A percentile compares a stretch with the other conserved stretches of the same genome.
Conservation (phyloP, 2,797 vertebrate genomes). For the Micrastur ruficollis region DNA sequence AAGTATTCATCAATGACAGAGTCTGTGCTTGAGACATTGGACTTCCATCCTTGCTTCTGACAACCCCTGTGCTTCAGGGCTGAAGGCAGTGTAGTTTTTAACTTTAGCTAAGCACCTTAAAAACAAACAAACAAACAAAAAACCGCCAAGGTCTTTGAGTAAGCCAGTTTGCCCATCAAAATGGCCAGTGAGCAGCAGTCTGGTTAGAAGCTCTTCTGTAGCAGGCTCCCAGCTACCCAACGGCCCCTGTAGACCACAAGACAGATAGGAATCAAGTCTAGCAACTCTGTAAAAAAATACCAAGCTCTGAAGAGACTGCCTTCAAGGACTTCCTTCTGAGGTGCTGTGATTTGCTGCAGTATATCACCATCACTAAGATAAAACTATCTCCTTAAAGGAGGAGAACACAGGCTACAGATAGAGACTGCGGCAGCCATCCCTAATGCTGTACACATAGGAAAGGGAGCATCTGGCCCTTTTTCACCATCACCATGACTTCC, state of each 20-base stretch:
- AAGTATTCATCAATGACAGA: neutral
- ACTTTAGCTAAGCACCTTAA: neutral
- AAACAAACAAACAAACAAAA: too few species aligned
- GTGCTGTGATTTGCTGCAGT: neutral
- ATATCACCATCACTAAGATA: accelerated
- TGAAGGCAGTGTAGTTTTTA: neutral
- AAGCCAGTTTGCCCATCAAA: neutral
- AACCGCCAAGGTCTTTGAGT: neutral
- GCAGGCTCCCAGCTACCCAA: neutral
- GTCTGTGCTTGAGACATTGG: neutral
- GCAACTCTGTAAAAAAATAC: neutral
- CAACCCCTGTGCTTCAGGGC: neutral
- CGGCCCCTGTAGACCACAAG: neutral
- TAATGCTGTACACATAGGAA: accelerated
- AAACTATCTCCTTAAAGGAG: neutral
- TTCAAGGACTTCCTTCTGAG: neutral
- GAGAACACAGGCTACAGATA: neutral
- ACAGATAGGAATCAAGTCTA: neutral
- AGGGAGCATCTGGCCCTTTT: neutral
- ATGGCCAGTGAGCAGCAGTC: neutral
- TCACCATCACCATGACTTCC: neutral
- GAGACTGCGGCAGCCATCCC: neutral
- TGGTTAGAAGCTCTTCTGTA: neutral
- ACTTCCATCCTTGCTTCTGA: neutral
- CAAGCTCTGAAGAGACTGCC: neutral